A percentile compares a stretch with the other conserved stretches of the same genome.
phyloP scores from a whole-genome alignment of 2,113 vertebrate species.

The Salvelinus sp. region DNA sequence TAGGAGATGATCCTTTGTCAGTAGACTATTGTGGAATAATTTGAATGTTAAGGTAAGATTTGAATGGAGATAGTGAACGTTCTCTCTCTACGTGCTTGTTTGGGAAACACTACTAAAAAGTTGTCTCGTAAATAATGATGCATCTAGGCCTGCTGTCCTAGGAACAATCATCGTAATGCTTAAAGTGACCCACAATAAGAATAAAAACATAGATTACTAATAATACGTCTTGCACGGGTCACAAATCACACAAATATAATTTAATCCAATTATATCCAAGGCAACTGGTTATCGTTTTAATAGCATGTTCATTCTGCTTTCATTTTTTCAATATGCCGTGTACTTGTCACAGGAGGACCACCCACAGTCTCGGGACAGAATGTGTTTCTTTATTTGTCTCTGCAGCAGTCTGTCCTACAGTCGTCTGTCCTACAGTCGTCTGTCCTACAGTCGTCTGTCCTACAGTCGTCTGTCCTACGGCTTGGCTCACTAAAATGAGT shows the following conservation, averaged over 20 bases:
- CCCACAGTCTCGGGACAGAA: slow-evolving; percentile 46
- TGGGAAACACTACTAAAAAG: no score
- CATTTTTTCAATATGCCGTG: slow-evolving; percentile 19
- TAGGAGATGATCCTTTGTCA: no score
- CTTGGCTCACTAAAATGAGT: background rate
- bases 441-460: background rate
- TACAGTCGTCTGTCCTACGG: background rate
- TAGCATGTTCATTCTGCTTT: slow-evolving; percentile 37
- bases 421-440: no score
- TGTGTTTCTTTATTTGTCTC: slow-evolving; percentile 30
- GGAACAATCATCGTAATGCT: slow-evolving; percentile 3
- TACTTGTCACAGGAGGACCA: slow-evolving; percentile 63
- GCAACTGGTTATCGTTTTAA: slow-evolving; percentile 29
- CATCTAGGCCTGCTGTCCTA: no score
- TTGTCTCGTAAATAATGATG: no score
- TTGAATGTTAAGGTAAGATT: no score
- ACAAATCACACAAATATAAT: slow-evolving; percentile 25
- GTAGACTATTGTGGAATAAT: no score
- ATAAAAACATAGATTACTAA: no score
- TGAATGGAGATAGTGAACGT: no score
- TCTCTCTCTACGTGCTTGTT: no score
- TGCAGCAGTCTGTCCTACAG: background rate
- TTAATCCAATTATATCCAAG: slow-evolving; percentile 34
- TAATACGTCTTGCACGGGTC: no score
- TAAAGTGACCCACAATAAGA: slow-evolving; percentile 8